Evolutionary conservation across 2,888 invertebrate genomes (phyloP).

Genomic region (Tenthredo amoena): DNA sequence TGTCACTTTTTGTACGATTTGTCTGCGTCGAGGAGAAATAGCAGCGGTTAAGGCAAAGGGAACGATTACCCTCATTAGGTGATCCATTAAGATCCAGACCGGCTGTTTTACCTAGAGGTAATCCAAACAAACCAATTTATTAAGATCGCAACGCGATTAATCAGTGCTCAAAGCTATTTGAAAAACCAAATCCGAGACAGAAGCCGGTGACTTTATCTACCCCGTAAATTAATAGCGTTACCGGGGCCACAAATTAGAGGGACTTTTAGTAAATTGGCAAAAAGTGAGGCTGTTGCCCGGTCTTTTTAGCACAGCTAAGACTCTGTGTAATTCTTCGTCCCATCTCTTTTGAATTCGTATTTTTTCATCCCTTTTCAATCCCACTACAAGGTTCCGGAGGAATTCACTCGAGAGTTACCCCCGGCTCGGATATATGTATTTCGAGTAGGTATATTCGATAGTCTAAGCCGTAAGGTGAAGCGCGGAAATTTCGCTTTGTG

Average conservation of each 20-base stretch:
- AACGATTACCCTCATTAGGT: conserved; percentile 55
- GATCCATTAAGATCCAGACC: conserved; percentile 54
- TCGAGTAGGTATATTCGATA: background rate
- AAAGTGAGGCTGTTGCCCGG: conserved; percentile 21
- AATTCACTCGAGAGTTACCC: conserved; percentile 11
- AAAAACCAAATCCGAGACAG: conserved; percentile 52
- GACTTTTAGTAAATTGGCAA: conserved; percentile 62
- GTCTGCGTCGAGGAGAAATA: conserved; percentile 43
- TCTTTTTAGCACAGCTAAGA: background rate
- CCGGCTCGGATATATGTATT: background rate
- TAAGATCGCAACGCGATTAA: conserved; percentile 58
- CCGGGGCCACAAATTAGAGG: conserved; percentile 51
- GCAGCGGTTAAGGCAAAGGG: conserved; percentile 45
- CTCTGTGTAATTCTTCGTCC: background rate
- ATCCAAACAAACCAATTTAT: conserved; percentile 59
- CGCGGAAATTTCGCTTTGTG: background rate
- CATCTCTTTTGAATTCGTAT: background rate
- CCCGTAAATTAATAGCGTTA: conserved; percentile 59
- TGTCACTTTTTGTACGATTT: conserved; percentile 46
- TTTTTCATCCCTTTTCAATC: background rate
- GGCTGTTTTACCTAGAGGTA: conserved; percentile 50
- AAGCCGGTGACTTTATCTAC: conserved; percentile 57
- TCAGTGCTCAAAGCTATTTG: conserved; percentile 48
- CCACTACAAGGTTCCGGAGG: background rate
- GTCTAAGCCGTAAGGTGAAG: background rate